Evolutionary conservation across 2,113 vertebrate species (phyloP), one percentile per base, ranked within the genome.

Genomic region (Penelope pileata): DNA sequence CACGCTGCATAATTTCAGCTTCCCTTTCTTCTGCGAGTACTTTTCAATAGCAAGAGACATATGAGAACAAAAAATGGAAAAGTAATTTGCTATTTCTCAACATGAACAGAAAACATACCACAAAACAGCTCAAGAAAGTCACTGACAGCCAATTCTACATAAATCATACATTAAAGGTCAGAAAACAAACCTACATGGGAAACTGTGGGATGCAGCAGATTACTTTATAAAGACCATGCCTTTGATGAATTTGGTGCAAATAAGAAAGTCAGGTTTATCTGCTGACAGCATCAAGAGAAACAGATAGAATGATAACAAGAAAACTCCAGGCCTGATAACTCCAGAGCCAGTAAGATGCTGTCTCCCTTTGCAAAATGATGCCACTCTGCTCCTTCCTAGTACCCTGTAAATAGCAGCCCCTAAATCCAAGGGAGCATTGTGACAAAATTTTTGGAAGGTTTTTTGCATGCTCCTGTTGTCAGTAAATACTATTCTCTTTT

Each of bases 121-220:
- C 38, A 86, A 83, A 62, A 0, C 16, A 81, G n/a, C 16, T 76
- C 58, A 73, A 47, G 40, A 53, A 62, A 90, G 24, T 17, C 7
- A 70, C 1, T 16, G 27, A 53, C 73, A 86, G 8, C 7, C 0
- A 1, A 74, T 63, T 70, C 29, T 32, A 60, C 0, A 1, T 14
- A 51, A 76, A 26, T 7, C 51, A n/a, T 11, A 50, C 21, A 19
- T 18, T 14, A 32, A 48, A 38, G 13, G 24, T 75, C 36, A 86
- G 29, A 54, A 3, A 73, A 36, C 23, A 80, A 64, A 32, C 6
- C 22, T 64, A 14, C 14, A 32, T 4, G 22, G 10, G n/a, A 60
- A 76, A 70, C 30, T 16, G 14, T 43, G 24, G 50, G 30, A 60
- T 32, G 18, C 12, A 75, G 51, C 16, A n/a, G 32, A 74, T 38